Percentiles rank a stretch among this genome's conserved stretches.
Conservation (phyloP, 2,797 vertebrate genomes). For the Coccyzus lansbergi region DNA sequence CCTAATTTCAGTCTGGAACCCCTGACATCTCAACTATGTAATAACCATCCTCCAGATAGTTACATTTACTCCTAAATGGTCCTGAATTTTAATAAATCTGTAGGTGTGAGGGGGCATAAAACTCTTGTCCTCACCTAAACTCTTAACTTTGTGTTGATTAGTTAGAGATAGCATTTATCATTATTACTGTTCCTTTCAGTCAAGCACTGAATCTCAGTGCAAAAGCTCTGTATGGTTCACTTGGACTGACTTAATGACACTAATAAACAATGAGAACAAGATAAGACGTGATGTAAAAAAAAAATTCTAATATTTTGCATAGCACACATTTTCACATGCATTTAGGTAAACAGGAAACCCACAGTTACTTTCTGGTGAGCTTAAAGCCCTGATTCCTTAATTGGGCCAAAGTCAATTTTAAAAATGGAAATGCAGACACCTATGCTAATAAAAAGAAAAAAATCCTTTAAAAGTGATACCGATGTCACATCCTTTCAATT, state of each 20-base stretch:
- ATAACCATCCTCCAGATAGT: conserved; percentile 8
- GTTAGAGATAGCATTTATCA: neutral
- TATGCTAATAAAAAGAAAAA: neutral
- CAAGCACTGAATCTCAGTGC: neutral
- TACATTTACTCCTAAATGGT: conserved; percentile 13
- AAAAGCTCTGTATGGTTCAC: neutral
- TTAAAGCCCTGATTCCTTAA: neutral
- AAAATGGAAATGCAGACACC: neutral
- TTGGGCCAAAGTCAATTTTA: neutral
- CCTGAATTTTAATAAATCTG: conserved; percentile 36
- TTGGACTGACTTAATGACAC: neutral
- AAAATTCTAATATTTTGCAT: neutral
- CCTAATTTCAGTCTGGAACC: neutral
- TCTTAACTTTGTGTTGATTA: neutral
- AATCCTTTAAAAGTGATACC: neutral
- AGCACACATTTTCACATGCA: neutral
- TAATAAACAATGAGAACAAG: neutral
- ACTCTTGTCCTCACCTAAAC: neutral
- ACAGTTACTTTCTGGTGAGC: neutral
- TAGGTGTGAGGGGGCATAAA: neutral
- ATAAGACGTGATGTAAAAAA: neutral
- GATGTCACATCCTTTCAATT: neutral
- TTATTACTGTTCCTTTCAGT: neutral
- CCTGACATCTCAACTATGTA: conserved; percentile 19
- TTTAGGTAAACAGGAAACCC: neutral